Base-by-base conservation (phyloP, 2,888 invertebrate genomes). In the Pterostichus madidus region DNA sequence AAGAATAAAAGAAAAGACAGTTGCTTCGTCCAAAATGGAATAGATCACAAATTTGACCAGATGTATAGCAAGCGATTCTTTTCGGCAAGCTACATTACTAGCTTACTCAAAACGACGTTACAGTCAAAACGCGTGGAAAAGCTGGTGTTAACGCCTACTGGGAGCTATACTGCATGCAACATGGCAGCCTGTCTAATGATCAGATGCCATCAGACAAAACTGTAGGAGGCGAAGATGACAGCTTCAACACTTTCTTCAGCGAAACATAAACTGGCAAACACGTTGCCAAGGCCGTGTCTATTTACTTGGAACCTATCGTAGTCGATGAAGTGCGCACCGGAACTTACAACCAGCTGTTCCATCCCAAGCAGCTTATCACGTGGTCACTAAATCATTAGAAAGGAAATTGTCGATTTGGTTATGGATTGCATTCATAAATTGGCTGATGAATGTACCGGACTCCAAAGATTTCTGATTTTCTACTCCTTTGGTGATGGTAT, bases 351-450 rank as follows among this genome's bases (percentile, higher is more conserved):
- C 97, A 97, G 91, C 93, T 99, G 88, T 98, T 98, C 94, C 98
- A 99, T 91, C 98, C 98, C 84, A 98, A 98, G 92, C 98, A 98
- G 91, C 92, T 98, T 90, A 97, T 98, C 91, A 97, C 95, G 98
- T 88, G 98, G 98, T 84, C 98, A 99, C 91, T 99, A 99, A 93
- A 98, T 98, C 86, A 97, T 98, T 88, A 98, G 98, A 89, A 96
- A 96, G 91, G 98, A 98, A 90, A 97, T 98, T 88, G 97, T 98
- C 84, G 97, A 98, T 89, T 91, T 97, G 87, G 97, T 97, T 2
- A 92, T 97, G 86, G 97, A 97, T 92, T 93, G 97, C 86, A 94
- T 97, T 89, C 94, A 97, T 86, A 97, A 96, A 90, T 91, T 96
- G 87, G 95, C 95, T 49, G 98, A 98, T 90, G 97, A 97, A 92